These are phyloP conservation scores for Choristoneura rosaceana DNA, from an alignment of 2,888 invertebrate species.

Conservation along the genomic window DNA sequence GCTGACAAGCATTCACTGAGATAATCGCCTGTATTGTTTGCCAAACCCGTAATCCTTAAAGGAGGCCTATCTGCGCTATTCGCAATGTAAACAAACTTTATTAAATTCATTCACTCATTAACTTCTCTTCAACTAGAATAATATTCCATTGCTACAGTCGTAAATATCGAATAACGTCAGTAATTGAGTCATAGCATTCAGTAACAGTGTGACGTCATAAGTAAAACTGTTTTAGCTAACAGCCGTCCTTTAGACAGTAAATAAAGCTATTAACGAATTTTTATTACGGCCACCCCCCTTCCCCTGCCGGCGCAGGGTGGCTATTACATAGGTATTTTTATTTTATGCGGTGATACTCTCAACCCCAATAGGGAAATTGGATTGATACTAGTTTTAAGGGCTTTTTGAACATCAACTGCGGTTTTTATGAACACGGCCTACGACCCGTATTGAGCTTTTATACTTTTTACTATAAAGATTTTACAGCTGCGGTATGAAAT, in stretches of 20 bases:
- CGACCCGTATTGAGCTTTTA: conserved; percentile 76
- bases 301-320: conserved; percentile 59
- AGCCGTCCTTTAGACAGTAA: conserved; percentile 55
- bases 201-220: conserved; percentile 41
- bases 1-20: conserved; percentile 74
- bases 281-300: conserved; percentile 65
- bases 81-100: conserved; percentile 68
- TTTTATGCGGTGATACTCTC: conserved; percentile 80
- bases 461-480: conserved; percentile 47
- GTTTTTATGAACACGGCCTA: conserved; percentile 66
- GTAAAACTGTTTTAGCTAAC: conserved; percentile 44
- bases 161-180: conserved; percentile 35
- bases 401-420: conserved; percentile 77
- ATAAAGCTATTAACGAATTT: conserved; percentile 79
- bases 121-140: conserved; percentile 40
- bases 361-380: conserved; percentile 83
- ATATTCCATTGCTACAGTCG: conserved; percentile 15
- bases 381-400: conserved; percentile 82
- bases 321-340: conserved; percentile 80
- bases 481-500: conserved; percentile 46
- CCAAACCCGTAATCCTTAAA: conserved; percentile 72
- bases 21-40: conserved; percentile 77
- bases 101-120: conserved; percentile 68
- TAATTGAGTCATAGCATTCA: conserved; percentile 41
- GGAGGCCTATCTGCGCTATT: conserved; percentile 69